Conservation (phyloP, 2,113 vertebrate genomes). For the Dicrurus megarhynchus region DNA sequence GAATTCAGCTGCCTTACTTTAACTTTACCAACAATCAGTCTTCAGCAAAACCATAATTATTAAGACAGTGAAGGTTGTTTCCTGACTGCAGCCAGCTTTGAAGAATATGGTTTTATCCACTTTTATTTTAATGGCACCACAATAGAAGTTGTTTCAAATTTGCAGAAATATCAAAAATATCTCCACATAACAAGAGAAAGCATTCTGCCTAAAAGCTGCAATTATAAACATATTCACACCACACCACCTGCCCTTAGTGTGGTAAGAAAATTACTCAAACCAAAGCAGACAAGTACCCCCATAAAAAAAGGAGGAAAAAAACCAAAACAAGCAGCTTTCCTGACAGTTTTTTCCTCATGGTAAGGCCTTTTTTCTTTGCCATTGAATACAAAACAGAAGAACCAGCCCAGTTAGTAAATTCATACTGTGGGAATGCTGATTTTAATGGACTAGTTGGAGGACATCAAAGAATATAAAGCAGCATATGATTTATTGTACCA, state of each 20-base stretch:
- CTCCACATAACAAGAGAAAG: neutral
- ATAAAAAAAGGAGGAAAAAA: neutral
- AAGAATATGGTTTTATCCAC: neutral
- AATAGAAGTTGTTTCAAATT: neutral
- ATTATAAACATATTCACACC: neutral
- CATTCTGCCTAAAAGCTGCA: neutral
- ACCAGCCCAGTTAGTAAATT: conserved; percentile 30
- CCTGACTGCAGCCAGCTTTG: neutral
- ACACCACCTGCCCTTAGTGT: neutral
- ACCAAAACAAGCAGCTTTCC: neutral
- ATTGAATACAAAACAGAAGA: conserved; percentile 30
- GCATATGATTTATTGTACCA: conserved; percentile 51
- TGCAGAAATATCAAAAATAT: neutral
- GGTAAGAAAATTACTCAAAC: neutral
- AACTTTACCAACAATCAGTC: neutral
- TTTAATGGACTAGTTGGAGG: neutral
- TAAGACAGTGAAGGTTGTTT: neutral
- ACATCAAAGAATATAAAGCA: conserved; percentile 45
- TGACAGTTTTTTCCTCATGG: neutral
- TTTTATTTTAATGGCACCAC: neutral
- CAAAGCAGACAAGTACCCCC: neutral
- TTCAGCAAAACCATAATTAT: neutral
- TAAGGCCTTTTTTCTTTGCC: neutral
- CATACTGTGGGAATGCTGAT: conserved; percentile 1
- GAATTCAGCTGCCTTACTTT: neutral